Evolutionary conservation across 53 echinoderm and acorn worm genomes (phyloP).

Genomic region (Henricia sp.): DNA sequence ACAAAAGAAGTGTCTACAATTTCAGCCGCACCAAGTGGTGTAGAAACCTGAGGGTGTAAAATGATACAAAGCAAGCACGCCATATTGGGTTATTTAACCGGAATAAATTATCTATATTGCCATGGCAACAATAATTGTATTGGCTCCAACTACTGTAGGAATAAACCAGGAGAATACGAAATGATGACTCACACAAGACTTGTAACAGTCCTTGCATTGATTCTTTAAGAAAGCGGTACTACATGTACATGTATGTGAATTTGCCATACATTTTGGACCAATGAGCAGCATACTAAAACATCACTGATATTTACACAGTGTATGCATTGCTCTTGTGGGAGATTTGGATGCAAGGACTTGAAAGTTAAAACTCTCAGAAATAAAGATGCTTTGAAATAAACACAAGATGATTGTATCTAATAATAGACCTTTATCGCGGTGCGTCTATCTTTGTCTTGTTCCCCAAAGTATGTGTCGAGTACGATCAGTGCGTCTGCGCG

Average conservation of each 20-base stretch:
- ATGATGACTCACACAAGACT: conserved; percentile 48
- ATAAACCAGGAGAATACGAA: conserved; percentile 5
- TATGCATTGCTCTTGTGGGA: too few species aligned
- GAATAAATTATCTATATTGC: conserved; percentile 52
- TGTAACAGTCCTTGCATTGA: conserved; percentile 40
- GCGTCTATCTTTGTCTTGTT: too few species aligned
- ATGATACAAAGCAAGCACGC: not conserved
- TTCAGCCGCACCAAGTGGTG: not conserved
- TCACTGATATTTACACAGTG: too few species aligned
- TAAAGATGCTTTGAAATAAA: not conserved
- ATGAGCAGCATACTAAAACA: not conserved
- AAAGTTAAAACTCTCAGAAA: too few species aligned
- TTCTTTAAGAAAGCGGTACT: too few species aligned
- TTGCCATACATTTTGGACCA: not conserved
- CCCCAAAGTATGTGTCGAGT: too few species aligned
- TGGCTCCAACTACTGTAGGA: not conserved
- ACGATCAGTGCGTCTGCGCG: too few species aligned
- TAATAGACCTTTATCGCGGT: too few species aligned
- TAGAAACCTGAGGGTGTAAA: not conserved
- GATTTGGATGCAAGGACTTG: too few species aligned
- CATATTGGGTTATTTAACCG: not conserved
- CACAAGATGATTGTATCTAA: too few species aligned
- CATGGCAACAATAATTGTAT: conserved; percentile 25
- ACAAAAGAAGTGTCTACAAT: not conserved
- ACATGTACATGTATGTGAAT: not conserved